Evolutionary conservation across 2,797 vertebrate species (phyloP).

Genomic region (Schizopygopsis pylzovi): DNA sequence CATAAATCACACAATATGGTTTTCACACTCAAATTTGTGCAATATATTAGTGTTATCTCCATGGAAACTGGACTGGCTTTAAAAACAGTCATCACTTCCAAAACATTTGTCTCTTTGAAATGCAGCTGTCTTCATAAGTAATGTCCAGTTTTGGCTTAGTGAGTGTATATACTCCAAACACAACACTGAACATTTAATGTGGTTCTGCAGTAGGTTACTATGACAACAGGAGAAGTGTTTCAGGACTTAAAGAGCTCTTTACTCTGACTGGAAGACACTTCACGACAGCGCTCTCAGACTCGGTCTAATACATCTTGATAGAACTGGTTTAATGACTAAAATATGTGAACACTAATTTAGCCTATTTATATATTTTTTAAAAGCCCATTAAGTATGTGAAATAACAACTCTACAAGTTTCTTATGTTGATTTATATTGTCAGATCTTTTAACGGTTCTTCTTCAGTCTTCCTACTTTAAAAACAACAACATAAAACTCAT

Average conservation of each 20-base stretch:
- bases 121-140: constrained; percentile 21
- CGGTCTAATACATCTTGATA: no score
- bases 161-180: constrained; percentile 1
- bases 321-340: background rate
- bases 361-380: background rate
- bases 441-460: background rate
- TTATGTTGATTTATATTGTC: background rate
- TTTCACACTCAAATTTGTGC: background rate
- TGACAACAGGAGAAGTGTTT: constrained; percentile 23
- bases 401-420: background rate
- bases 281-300: background rate
- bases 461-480: background rate
- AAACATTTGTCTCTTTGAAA: constrained; percentile 33
- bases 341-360: background rate
- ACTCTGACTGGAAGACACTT: background rate
- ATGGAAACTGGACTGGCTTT: constrained; percentile 22
- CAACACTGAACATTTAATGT: constrained; percentile 1
- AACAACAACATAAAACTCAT: no score
- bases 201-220: constrained; percentile 11
- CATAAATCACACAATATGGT: constrained; percentile 9
- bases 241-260: constrained; percentile 20
- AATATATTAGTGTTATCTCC: constrained; percentile 14
- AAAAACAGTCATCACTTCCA: constrained; percentile 23
- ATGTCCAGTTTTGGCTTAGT: constrained; percentile 8
- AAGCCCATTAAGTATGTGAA: background rate